Percentiles rank a stretch among this genome's conserved stretches.
Evolutionary conservation across 2,888 invertebrate species (phyloP).

Genomic region (Heliconius cydno): DNA sequence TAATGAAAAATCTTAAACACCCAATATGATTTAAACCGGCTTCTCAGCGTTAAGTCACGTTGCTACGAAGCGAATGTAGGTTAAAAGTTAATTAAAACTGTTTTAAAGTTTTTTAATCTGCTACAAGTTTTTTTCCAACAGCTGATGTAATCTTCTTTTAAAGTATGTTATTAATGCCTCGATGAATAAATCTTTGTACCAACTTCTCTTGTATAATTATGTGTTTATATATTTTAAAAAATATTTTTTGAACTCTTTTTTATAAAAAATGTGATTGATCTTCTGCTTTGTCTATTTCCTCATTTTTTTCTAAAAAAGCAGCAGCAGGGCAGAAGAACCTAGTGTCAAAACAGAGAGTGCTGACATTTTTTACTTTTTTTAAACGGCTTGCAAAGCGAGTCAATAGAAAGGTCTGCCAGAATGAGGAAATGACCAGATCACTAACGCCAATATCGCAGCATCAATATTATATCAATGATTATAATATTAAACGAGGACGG

Average conservation of each 20-base stretch:
- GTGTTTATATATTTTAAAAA: not conserved
- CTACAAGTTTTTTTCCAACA: conserved; percentile 28
- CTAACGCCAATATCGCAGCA: too few relatives aligned
- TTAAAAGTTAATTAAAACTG: conserved; percentile 37
- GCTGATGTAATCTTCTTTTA: conserved; percentile 33
- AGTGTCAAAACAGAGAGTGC: too few relatives aligned
- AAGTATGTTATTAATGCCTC: conserved; percentile 33
- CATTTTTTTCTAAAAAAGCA: too few relatives aligned
- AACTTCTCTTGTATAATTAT: conserved; percentile 8
- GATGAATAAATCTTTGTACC: conserved; percentile 33
- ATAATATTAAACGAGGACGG: too few relatives aligned
- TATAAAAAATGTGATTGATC: not conserved
- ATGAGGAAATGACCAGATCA: too few relatives aligned
- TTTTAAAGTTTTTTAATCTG: conserved; percentile 37
- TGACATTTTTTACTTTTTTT: too few relatives aligned
- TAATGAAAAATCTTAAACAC: conserved; percentile 20
- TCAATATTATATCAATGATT: too few relatives aligned
- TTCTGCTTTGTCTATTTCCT: too few relatives aligned
- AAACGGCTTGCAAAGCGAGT: too few relatives aligned
- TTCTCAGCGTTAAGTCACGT: conserved; percentile 31
- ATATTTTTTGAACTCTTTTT: not conserved
- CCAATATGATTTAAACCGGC: conserved; percentile 21
- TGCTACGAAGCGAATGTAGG: conserved; percentile 20
- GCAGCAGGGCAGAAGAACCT: too few relatives aligned
- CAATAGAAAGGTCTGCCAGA: too few relatives aligned